These are phyloP conservation scores for Hippocampus kuda DNA, from an alignment of 2,797 vertebrate species.

Conservation along the genomic window DNA sequence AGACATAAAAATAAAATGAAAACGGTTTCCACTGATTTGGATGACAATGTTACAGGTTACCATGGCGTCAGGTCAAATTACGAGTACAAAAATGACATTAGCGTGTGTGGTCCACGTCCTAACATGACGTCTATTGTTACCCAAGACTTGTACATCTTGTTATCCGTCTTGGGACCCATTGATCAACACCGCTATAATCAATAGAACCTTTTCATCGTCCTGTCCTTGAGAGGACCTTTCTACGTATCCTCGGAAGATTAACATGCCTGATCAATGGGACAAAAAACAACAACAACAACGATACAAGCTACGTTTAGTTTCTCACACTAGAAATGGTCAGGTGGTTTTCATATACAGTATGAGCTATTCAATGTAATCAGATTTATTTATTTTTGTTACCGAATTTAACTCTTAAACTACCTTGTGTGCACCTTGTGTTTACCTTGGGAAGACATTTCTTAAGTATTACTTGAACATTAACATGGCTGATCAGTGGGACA, in stretches of 20 bases:
- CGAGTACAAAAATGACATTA: conserved; percentile 9
- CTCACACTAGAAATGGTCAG: neutral
- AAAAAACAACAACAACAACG: conserved; percentile 8
- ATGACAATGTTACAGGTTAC: neutral
- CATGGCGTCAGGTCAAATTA: conserved; percentile 5
- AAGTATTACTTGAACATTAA: conserved; percentile 50
- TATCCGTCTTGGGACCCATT: conserved; percentile 51
- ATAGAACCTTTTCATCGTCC: conserved; percentile 53
- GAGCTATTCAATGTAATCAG: no score
- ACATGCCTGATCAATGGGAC: conserved; percentile 56
- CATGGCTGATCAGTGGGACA: conserved; percentile 53
- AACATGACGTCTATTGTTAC: conserved; percentile 44
- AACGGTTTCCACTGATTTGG: neutral
- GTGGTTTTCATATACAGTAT: neutral
- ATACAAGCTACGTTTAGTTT: neutral
- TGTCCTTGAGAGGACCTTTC: conserved; percentile 62
- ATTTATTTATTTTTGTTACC: no score
- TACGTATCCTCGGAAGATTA: conserved; percentile 55
- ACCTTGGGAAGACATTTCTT: conserved; percentile 51
- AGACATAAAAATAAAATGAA: no score
- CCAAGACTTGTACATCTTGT: conserved; percentile 53
- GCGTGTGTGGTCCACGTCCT: conserved; percentile 22
- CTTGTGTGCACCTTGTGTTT: neutral
- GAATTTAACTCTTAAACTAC: neutral
- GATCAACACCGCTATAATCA: conserved; percentile 54